Conservation (phyloP, 1,140 invertebrate genomes). For the Drosophila yakuba region DNA sequence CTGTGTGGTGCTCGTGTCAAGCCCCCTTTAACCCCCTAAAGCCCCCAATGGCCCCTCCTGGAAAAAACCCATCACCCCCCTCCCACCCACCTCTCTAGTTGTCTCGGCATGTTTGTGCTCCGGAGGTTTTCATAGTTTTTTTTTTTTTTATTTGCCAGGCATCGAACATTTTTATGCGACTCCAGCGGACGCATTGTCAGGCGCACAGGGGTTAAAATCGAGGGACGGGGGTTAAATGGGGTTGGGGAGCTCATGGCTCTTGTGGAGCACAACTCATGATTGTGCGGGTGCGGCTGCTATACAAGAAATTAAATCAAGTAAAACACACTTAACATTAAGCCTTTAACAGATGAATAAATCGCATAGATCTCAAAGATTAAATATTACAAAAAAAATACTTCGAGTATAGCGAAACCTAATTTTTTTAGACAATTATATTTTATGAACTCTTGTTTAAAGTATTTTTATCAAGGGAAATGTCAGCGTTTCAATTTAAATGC, state of each 20-base stretch:
- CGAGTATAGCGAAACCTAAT: background rate
- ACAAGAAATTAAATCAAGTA: background rate
- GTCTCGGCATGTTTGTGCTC: slow-evolving; percentile 34
- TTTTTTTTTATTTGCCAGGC: slow-evolving; percentile 43
- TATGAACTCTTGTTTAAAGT: too few species aligned
- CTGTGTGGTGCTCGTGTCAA: slow-evolving; percentile 49
- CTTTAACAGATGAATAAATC: background rate
- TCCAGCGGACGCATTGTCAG: slow-evolving; percentile 46
- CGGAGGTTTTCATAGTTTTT: slow-evolving; percentile 32
- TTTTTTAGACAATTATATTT: background rate
- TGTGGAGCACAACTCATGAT: background rate
- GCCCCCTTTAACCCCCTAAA: background rate
- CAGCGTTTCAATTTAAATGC: too few species aligned
- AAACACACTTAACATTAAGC: slow-evolving; percentile 1
- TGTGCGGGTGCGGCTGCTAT: slow-evolving; percentile 21
- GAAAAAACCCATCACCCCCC: background rate
- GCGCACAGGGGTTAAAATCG: slow-evolving; percentile 24
- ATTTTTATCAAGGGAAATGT: too few species aligned
- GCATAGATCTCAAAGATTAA: background rate
- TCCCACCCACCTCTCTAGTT: slow-evolving; percentile 3
- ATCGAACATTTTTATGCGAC: slow-evolving; percentile 60
- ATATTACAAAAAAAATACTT: background rate
- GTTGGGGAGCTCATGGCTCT: slow-evolving; percentile 2
- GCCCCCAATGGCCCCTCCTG: background rate
- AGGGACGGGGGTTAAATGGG: background rate